These are phyloP conservation scores for Bradypodion pumilum DNA, from an alignment of 2,797 vertebrate species.

Conservation along the genomic window DNA sequence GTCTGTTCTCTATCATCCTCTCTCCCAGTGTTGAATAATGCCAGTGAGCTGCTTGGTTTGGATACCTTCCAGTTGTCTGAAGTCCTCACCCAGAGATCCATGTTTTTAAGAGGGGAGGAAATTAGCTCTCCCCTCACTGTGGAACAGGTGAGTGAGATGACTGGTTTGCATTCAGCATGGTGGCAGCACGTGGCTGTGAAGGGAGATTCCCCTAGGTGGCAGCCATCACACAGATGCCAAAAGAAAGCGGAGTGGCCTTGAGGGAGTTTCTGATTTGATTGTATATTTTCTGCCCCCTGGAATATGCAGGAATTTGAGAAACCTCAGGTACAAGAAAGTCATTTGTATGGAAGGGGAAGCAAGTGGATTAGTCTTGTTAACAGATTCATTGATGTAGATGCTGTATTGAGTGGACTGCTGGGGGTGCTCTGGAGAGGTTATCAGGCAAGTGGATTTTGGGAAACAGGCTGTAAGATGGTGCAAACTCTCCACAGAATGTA, in stretches of 20 bases:
- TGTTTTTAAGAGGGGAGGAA: conserved; percentile 92
- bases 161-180: neutral
- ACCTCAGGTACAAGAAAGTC: neutral
- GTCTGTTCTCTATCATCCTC: neutral
- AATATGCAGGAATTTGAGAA: neutral
- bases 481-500: neutral
- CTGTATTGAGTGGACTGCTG: neutral
- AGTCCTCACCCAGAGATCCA: conserved; percentile 91
- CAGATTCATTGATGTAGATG: neutral
- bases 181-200: neutral
- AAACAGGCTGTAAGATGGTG: neutral
- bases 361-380: neutral
- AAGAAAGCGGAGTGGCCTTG: neutral
- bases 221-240: conserved; percentile 1
- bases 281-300: neutral
- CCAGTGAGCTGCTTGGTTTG: conserved; percentile 88
- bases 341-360: neutral
- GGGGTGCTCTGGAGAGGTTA: neutral
- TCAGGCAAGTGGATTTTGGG: neutral
- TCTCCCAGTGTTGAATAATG: conserved; percentile 84
- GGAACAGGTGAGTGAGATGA: conserved; percentile 82
- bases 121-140: conserved; percentile 92
- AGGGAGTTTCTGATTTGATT: neutral
- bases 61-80: conserved; percentile 90
- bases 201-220: conserved; percentile 4